Evolutionary conservation across 2,797 vertebrate species (phyloP).

Genomic region (Sternarchorhynchus goeldii): DNA sequence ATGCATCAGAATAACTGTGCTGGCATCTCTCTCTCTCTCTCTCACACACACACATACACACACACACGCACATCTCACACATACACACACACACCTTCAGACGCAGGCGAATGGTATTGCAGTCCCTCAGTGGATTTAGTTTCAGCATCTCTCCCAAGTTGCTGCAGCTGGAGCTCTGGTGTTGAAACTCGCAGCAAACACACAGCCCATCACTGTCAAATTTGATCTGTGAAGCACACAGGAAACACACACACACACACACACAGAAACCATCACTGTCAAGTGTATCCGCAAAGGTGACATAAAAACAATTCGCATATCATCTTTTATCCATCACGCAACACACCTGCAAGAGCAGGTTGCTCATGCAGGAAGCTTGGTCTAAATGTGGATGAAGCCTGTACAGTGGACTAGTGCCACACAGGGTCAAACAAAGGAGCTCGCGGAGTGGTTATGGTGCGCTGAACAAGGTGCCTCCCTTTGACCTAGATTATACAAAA

Average conservation of each 20-base stretch:
- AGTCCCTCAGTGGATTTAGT: slow-evolving; percentile 92
- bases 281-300: slow-evolving; percentile 17
- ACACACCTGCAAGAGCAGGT: slow-evolving; percentile 5
- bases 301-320: slow-evolving; percentile 19
- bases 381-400: not conserved
- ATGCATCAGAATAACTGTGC: not conserved
- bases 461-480: slow-evolving; percentile 33
- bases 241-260: slow-evolving; percentile 59
- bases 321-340: slow-evolving; percentile 20
- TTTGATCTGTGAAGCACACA: slow-evolving; percentile 83
- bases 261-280: slow-evolving; percentile 37
- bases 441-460: not conserved
- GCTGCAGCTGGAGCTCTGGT: slow-evolving; percentile 91
- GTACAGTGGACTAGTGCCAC: not conserved
- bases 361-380: not conserved
- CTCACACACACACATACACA: slow-evolving; percentile 26
- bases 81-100: slow-evolving; percentile 82
- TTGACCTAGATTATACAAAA: slow-evolving; percentile 76
- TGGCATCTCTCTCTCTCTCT: not conserved
- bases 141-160: slow-evolving; percentile 95
- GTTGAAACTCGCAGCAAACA: slow-evolving; percentile 94
- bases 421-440: not conserved
- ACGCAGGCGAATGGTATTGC: slow-evolving; percentile 89
- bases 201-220: slow-evolving; percentile 97
- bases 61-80: slow-evolving; percentile 35